phyloP scores from a whole-genome alignment of 2,888 invertebrate genomes.

The Sialis fuliginosa region DNA sequence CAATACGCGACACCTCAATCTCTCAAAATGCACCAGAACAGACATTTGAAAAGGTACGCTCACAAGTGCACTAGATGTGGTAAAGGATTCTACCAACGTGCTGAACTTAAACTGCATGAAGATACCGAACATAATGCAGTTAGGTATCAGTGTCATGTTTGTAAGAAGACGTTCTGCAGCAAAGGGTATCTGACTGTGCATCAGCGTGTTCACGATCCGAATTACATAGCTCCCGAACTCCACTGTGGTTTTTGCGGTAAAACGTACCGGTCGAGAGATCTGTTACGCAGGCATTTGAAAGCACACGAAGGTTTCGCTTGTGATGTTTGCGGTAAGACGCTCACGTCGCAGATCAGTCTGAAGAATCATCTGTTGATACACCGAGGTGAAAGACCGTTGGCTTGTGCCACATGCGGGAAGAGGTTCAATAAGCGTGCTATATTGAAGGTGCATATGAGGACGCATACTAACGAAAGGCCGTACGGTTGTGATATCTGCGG shows the following conservation, averaged over 20 bases:
- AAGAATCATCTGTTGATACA: slow-evolving; percentile 28
- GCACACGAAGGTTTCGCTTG: slow-evolving; percentile 26
- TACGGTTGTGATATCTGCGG: slow-evolving; percentile 29
- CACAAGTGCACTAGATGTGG: slow-evolving; percentile 28
- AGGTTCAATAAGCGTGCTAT: slow-evolving; percentile 27
- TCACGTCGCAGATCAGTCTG: slow-evolving; percentile 26
- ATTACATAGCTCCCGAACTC: slow-evolving; percentile 4
- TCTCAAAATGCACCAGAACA: slow-evolving; percentile 9
- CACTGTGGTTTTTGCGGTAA: slow-evolving; percentile 22
- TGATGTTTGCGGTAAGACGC: slow-evolving; percentile 27
- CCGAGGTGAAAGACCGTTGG: slow-evolving; percentile 28
- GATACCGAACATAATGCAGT: slow-evolving; percentile 24
- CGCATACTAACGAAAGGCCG: slow-evolving; percentile 31
- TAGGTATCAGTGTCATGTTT: slow-evolving; percentile 29
- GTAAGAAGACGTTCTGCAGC: slow-evolving; percentile 29
- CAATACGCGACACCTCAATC: slow-evolving; percentile 14
- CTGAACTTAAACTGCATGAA: slow-evolving; percentile 26
- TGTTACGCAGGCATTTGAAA: slow-evolving; percentile 21
- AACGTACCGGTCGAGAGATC: slow-evolving; percentile 20
- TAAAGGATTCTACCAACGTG: slow-evolving; percentile 25
- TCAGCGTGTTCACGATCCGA: slow-evolving; percentile 3
- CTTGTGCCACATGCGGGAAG: slow-evolving; percentile 28
- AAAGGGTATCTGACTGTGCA: slow-evolving; percentile 25
- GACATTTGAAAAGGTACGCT: slow-evolving; percentile 11
- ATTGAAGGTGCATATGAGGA: slow-evolving; percentile 25